phyloP scores from a whole-genome alignment of 2,797 vertebrate genomes.

The Odontamblyopus lacepedii region DNA sequence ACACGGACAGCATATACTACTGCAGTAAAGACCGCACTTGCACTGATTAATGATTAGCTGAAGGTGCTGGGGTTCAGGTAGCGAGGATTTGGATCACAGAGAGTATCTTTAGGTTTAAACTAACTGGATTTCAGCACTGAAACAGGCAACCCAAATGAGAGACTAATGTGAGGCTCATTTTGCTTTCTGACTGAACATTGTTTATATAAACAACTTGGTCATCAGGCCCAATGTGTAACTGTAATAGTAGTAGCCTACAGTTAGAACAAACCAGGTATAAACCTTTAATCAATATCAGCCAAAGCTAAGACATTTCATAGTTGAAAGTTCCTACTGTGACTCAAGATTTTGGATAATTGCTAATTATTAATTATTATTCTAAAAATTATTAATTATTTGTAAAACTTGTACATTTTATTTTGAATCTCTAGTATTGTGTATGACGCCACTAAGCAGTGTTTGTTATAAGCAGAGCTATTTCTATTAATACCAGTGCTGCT shows the following conservation, averaged over 20 bases:
- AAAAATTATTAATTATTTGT: not conserved
- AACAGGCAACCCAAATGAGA: no score
- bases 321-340: no score
- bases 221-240: no score
- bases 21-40: not conserved
- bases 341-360: not conserved
- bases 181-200: no score
- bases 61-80: no score
- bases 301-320: no score
- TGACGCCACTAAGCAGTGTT: conserved; percentile 1
- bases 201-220: no score
- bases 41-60: not conserved
- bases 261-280: not conserved
- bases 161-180: no score
- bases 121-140: no score
- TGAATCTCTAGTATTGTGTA: not conserved
- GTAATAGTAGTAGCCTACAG: not conserved
- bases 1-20: not conserved
- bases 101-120: no score
- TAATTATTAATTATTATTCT: not conserved
- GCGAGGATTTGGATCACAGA: no score
- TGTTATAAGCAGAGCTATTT: conserved; percentile 15
- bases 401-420: not conserved
- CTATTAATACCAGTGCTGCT: conserved; percentile 54
- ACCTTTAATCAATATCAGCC: not conserved